Conservation (phyloP, 2,888 invertebrate genomes). For the Glyphotaelius pellucidus region DNA sequence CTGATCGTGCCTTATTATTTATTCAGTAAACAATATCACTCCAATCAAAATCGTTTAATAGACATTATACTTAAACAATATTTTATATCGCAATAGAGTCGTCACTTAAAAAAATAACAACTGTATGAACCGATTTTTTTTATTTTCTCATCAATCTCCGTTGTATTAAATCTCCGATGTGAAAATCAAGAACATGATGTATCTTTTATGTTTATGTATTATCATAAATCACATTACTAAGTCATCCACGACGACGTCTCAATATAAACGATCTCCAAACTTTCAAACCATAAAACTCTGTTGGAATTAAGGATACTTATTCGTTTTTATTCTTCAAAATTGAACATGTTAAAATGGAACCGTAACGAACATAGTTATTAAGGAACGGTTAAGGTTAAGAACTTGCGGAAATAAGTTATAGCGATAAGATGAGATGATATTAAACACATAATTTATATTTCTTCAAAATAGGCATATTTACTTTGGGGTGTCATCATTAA, state of each 20-base stretch:
- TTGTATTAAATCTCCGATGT: conserved; percentile 17
- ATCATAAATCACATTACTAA: conserved; percentile 39
- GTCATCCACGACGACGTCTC: conserved; percentile 22
- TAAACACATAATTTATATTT: too few relatives aligned
- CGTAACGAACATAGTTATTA: too few relatives aligned
- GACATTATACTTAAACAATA: neutral
- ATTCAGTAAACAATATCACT: neutral
- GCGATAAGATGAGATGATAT: too few relatives aligned
- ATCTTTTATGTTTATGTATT: conserved; percentile 34
- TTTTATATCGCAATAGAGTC: neutral
- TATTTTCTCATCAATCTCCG: conserved; percentile 20
- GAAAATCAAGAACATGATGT: conserved; percentile 29
- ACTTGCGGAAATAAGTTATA: too few relatives aligned
- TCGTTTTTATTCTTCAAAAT: too few relatives aligned
- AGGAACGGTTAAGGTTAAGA: too few relatives aligned
- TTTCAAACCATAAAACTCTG: neutral
- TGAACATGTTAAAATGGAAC: too few relatives aligned
- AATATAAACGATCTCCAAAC: conserved; percentile 16
- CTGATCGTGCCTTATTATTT: neutral
- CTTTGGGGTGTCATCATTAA: too few relatives aligned
- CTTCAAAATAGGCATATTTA: too few relatives aligned
- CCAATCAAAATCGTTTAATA: neutral
- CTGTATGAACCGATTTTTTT: neutral
- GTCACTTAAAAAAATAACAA: neutral
- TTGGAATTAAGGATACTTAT: neutral